Evolutionary conservation across 1,140 invertebrate species (phyloP), one percentile per base, ranked within the genome.

Genomic region (Vanessa atalanta): DNA sequence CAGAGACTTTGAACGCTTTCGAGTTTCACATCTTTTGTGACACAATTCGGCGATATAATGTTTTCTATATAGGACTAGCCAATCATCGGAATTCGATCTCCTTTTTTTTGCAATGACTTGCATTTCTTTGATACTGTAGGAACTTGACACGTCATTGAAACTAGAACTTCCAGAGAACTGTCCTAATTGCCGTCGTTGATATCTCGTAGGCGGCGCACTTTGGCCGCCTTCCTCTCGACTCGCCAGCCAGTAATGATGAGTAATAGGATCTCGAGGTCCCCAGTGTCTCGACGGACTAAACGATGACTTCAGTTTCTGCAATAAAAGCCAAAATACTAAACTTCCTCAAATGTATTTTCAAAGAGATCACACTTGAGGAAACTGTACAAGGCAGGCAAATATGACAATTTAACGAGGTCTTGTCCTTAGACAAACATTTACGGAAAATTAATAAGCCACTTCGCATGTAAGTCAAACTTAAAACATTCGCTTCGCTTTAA

Each of bases 201-300:
- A 88, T 26, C 81, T 74, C 13, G 72, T 72, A 2, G 75, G 72
- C 8, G 73, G 68, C 9, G 75, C 60, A 57, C 92, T 89, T 20
- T 68, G 70, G 16, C 80, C 75, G 7, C 67, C 53, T 61, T 86
- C 83, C 12, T 91, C 87, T 0, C 88, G 82, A 85, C 94, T 93
- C 47, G 94, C 91, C 48, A 94, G 84, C 94, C 94, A 95, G 67
- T 93, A 94, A 81, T 95, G 94, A n/a, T 94, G 88, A 31, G 93
- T 91, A 71, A 95, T 94, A 13, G 95, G 94, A 75, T 95, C 95
- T 13, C 93, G 91, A 14, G 94, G 94, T 13, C 95, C 95, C 95
- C 95, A 95, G 70, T 95, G 94, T 7, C 94, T 87, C 0, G 94
- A 94, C 16, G 94, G 94, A 80, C 92, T 93, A 61, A 95, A 89